These are phyloP conservation scores for Euwallacea fornicatus DNA, from an alignment of 1,140 invertebrate species.

Conservation along the genomic window DNA sequence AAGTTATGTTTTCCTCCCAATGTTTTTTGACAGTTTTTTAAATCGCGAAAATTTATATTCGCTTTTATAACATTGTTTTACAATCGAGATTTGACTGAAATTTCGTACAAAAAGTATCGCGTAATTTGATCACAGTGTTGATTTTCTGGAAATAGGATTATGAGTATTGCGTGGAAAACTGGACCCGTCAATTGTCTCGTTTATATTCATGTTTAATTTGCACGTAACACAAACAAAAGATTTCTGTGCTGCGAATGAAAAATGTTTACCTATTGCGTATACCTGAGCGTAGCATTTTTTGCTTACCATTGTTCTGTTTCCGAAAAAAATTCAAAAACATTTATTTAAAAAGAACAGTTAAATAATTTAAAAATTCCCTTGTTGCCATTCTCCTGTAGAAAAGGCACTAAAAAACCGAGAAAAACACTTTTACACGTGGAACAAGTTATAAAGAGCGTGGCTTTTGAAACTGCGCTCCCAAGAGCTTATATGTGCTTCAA, in stretches of 20 bases:
- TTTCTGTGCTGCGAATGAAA: neutral
- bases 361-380: too few relatives aligned
- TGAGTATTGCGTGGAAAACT: slow-evolving; percentile 2
- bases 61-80: neutral
- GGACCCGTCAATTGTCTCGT: slow-evolving; percentile 3
- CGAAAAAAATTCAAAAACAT: too few relatives aligned
- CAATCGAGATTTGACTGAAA: neutral
- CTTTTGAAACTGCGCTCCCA: neutral
- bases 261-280: too few relatives aligned
- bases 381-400: too few relatives aligned
- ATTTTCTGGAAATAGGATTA: slow-evolving; percentile 7
- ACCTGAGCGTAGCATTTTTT: too few relatives aligned
- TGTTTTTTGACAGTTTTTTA: neutral
- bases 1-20: too few relatives aligned
- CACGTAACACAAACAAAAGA: neutral
- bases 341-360: too few relatives aligned
- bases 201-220: slow-evolving; percentile 9
- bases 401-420: neutral
- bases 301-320: too few relatives aligned
- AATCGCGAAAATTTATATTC: neutral
- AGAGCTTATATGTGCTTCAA: neutral
- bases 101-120: neutral
- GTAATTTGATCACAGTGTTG: slow-evolving; percentile 14
- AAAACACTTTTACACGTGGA: neutral
- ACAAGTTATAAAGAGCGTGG: neutral